phyloP scores from a whole-genome alignment of 1,140 invertebrate genomes.

The Protaetia brevitarsis region DNA sequence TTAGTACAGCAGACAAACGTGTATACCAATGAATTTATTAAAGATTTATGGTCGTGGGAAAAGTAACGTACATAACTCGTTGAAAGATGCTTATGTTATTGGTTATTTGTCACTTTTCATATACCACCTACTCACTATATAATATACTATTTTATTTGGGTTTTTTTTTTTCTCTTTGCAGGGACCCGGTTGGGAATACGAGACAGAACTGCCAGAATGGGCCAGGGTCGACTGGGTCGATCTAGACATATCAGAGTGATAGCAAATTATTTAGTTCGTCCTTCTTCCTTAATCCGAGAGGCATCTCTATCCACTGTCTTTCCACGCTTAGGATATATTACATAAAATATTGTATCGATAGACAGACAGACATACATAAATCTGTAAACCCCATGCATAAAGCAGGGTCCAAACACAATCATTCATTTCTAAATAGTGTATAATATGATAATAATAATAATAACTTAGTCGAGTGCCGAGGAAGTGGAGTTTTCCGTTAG shows the following conservation, averaged over 20 bases:
- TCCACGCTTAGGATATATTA: conserved; percentile 37
- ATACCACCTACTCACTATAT: too few species aligned
- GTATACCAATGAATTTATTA: not conserved
- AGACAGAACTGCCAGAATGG: conserved; percentile 85
- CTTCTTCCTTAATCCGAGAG: conserved; percentile 26
- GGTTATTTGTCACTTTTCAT: too few species aligned
- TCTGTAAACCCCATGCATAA: conserved; percentile 26
- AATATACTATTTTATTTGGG: not conserved
- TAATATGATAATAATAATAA: conserved; percentile 19
- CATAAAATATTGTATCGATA: not conserved
- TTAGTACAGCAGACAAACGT: too few species aligned
- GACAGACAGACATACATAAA: not conserved
- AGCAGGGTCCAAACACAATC: conserved; percentile 44
- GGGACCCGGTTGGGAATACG: conserved; percentile 86
- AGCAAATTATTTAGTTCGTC: conserved; percentile 24
- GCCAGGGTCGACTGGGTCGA: conserved; percentile 78
- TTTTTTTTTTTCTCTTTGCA: conserved; percentile 46
- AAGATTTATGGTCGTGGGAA: too few species aligned
- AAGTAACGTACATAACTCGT: too few species aligned
- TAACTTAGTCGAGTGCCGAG: too few species aligned
- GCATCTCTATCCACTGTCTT: conserved; percentile 44
- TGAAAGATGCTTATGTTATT: not conserved
- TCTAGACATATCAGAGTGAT: conserved; percentile 49
- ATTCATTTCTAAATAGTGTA: conserved; percentile 26
- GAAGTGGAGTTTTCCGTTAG: too few species aligned